Evolutionary conservation across 2,113 vertebrate genomes (phyloP), one percentile per base, ranked within the genome.

Genomic region (Planiliza haematocheilus): DNA sequence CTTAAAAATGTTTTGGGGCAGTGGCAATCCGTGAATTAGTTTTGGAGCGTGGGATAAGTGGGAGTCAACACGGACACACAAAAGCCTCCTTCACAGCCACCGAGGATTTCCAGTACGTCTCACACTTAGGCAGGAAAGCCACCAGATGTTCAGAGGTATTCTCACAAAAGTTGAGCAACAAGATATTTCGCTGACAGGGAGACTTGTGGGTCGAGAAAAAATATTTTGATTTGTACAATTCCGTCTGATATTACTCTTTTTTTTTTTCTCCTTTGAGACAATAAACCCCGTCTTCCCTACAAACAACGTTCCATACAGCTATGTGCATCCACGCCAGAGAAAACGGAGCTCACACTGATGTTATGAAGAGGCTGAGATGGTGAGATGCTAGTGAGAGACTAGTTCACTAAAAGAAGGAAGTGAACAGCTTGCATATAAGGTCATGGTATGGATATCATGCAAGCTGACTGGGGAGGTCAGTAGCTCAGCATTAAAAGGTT

Each of bases 381-480:
- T 68, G 80, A 79, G 65, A 90, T 88, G 91, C 77, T 68, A 83
- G 86, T 81, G 88, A 87, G 72, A 81, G 39, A 79, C 64, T 73
- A 59, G 74, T 65, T 87, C 74, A 74, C 82, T 81, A 38, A 61
- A 77, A 38, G 63, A 50, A 77, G 53, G 68, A 51, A 70, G 79
- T 82, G 85, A 88, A 82, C 70, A 65, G 84, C 77, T 83, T 72
- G 81, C 64, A 72, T 82, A 79, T 74, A 71, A 83, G 58, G 49
- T 79, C 57, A 86, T 85, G 82, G 70, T 85, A 90, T 90, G 90
- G 65, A 84, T 68, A 62, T 77, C 68, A 90, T 91, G 88, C 87
- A 81, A 52, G 83, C 70, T 64, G 76, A 74, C 75, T 69, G 70
- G 55, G 18, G 50, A 16, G 57, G 64, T 81, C 64, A 80, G 67